A percentile compares a stretch with the other conserved stretches of the same genome.
phyloP scores from a whole-genome alignment of 1,140 invertebrate genomes.

The Amyelois transitella region DNA sequence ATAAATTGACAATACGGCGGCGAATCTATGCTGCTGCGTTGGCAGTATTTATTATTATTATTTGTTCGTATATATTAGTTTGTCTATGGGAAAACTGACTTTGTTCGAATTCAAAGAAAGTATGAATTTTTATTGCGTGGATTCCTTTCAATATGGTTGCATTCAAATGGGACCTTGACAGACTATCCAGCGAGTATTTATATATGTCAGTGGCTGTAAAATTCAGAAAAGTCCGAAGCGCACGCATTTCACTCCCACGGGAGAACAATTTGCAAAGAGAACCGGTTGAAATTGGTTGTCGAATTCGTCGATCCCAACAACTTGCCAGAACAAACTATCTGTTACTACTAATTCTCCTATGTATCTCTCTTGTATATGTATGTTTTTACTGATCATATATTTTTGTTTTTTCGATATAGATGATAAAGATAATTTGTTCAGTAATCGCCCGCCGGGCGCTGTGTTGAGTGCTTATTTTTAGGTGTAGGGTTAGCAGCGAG shows the following conservation, averaged over 20 bases:
- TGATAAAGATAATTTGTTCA: slow-evolving; percentile 73
- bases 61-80: no score
- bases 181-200: neutral
- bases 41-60: no score
- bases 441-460: slow-evolving; percentile 60
- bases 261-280: no score
- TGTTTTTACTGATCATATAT: slow-evolving; percentile 29
- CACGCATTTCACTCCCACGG: neutral
- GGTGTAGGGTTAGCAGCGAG: slow-evolving; percentile 73
- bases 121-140: no score
- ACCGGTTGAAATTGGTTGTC: slow-evolving; percentile 51
- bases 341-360: slow-evolving; percentile 16
- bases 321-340: slow-evolving; percentile 56
- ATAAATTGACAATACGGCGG: no score
- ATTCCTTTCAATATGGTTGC: no score
- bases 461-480: slow-evolving; percentile 78
- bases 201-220: neutral
- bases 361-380: slow-evolving; percentile 27
- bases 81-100: no score
- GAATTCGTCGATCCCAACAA: slow-evolving; percentile 32
- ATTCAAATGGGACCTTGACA: no score
- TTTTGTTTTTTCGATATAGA: slow-evolving; percentile 14
- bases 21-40: no score
- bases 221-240: neutral
- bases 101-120: no score